Conservation (phyloP, 1,140 invertebrate species). For the Gyrodactylus bullatarudis region DNA sequence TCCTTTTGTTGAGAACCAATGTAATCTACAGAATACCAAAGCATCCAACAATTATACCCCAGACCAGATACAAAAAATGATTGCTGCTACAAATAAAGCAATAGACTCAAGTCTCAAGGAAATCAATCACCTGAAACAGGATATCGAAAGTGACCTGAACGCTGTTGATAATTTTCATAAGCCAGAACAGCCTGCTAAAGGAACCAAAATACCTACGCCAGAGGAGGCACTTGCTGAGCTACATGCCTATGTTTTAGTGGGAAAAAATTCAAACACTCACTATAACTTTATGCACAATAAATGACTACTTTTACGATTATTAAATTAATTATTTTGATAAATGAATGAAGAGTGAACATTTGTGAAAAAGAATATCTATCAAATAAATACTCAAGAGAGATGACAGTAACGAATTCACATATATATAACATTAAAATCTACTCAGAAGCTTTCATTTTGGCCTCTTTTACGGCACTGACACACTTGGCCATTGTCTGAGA, state of each 20-base stretch:
- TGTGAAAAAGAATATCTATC: too few relatives aligned
- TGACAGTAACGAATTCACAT: too few relatives aligned
- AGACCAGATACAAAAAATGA: not conserved
- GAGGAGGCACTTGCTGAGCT: not conserved
- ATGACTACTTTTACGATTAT: too few relatives aligned
- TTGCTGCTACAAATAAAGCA: not conserved
- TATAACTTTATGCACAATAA: too few relatives aligned
- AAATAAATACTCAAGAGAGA: too few relatives aligned
- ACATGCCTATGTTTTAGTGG: not conserved
- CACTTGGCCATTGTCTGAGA: conserved; percentile 95
- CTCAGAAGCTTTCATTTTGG: not conserved
- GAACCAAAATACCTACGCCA: not conserved
- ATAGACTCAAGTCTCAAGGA: not conserved
- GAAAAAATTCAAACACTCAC: not conserved
- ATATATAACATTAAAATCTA: not conserved
- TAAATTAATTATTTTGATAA: too few relatives aligned
- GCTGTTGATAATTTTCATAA: not conserved
- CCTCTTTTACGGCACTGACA: conserved; percentile 21
- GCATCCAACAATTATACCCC: not conserved
- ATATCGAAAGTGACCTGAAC: not conserved
- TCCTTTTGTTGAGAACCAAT: not conserved
- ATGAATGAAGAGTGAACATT: too few relatives aligned
- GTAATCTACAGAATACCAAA: not conserved
- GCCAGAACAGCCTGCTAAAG: not conserved
- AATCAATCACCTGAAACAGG: not conserved